phyloP scores from a whole-genome alignment of 2,113 vertebrate species.

The Nerophis ophidion region DNA sequence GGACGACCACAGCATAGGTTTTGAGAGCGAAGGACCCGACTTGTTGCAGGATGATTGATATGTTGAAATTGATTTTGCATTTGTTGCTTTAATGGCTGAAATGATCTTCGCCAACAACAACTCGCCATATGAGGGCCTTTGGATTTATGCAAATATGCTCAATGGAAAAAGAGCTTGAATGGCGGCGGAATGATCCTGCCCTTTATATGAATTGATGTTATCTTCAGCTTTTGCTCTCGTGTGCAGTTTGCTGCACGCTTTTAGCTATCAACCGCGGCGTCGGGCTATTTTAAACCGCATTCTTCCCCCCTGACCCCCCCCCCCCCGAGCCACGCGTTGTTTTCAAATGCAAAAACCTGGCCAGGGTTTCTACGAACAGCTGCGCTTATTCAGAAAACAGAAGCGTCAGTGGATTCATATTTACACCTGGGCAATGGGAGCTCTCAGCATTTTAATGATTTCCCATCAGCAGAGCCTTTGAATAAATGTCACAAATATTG shows the following conservation, averaged over 20 bases:
- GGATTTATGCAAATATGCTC: background rate
- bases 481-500: conserved; percentile 6
- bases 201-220: conserved; percentile 5
- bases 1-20: conserved; percentile 23
- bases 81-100: conserved; percentile 41
- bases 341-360: conserved; percentile 1
- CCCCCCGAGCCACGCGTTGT: background rate
- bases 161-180: background rate
- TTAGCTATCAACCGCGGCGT: background rate
- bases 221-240: background rate
- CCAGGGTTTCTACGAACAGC: background rate
- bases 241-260: background rate
- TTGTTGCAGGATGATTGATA: conserved; percentile 39
- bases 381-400: conserved; percentile 1
- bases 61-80: conserved; percentile 47
- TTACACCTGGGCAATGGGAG: conserved; percentile 6
- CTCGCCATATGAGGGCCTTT: background rate
- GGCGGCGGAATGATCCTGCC: background rate
- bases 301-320: background rate
- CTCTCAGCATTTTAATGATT: conserved; percentile 5
- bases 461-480: background rate
- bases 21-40: conserved; percentile 27
- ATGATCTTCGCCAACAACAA: conserved; percentile 6
- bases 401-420: background rate
- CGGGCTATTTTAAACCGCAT: background rate